These are phyloP conservation scores for Drosophila truncata DNA, from an alignment of 1,140 invertebrate species.

Conservation along the genomic window DNA sequence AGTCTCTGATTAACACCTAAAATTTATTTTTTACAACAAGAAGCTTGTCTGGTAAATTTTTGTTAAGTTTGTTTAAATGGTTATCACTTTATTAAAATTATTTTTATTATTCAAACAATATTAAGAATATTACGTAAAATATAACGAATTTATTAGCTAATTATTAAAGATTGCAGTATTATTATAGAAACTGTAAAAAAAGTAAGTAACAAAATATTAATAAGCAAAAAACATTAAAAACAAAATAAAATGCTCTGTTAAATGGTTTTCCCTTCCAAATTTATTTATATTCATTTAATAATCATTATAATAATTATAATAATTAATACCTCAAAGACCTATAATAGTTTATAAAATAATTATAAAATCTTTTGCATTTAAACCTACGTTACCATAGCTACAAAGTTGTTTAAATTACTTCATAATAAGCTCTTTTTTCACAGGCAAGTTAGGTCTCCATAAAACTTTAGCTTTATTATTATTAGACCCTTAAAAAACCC, in stretches of 20 bases:
- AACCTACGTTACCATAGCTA: too few species aligned
- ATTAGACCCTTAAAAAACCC: background rate
- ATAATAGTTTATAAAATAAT: too few species aligned
- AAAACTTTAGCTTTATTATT: background rate
- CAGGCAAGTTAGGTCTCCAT: background rate
- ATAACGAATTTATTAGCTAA: background rate
- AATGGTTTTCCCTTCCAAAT: too few species aligned
- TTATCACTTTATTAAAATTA: background rate
- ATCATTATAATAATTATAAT: too few species aligned
- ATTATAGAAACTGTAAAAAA: background rate
- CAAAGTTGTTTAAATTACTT: too few species aligned
- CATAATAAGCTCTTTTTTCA: too few species aligned
- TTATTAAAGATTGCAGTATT: background rate
- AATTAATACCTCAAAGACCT: too few species aligned
- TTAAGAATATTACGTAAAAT: background rate
- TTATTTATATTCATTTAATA: too few species aligned
- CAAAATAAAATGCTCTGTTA: too few species aligned
- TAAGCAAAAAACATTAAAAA: too few species aligned
- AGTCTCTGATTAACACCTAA: background rate
- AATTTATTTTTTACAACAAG: slow-evolving; percentile 8
- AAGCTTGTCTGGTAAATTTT: background rate
- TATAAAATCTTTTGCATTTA: too few species aligned
- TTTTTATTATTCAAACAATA: background rate
- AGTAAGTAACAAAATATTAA: background rate
- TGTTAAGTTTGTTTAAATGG: background rate